Conservation (phyloP, 2,797 vertebrate species). For the Channallabes apus region DNA sequence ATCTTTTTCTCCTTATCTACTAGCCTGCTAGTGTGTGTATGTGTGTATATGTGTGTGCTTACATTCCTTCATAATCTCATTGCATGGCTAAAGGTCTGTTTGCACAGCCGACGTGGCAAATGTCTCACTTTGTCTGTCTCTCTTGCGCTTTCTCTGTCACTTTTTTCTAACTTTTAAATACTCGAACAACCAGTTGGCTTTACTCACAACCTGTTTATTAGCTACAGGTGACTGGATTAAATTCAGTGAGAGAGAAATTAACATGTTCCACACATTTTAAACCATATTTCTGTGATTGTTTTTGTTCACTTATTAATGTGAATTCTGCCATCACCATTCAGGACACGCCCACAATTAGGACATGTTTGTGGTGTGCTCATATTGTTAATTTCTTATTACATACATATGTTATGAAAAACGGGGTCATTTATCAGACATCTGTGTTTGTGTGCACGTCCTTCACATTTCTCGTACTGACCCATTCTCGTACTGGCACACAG, state of each 20-base stretch:
- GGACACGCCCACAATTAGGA: not conserved
- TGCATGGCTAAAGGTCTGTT: conserved; percentile 47
- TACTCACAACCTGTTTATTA: too few species aligned
- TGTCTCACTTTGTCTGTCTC: conserved; percentile 13
- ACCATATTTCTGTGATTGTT: too few species aligned
- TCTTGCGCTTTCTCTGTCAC: not conserved
- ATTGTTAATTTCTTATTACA: not conserved
- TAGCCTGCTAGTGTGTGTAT: not conserved
- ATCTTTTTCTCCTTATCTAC: too few species aligned
- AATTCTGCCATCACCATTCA: not conserved
- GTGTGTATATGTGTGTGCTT: not conserved
- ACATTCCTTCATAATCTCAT: conserved; percentile 24
- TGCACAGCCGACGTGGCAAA: conserved; percentile 40
- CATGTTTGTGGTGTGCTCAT: not conserved
- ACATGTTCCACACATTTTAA: too few species aligned
- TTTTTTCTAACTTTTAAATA: not conserved
- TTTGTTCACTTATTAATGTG: not conserved
- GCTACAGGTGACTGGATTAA: too few species aligned
- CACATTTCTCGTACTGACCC: not conserved
- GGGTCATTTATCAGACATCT: not conserved
- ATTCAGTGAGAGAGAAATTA: too few species aligned
- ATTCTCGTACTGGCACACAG: not conserved
- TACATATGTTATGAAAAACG: not conserved
- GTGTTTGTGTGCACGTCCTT: not conserved
- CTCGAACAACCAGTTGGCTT: too few species aligned